Percentiles rank a stretch among this genome's conserved stretches.
phyloP scores from a whole-genome alignment of 2,888 invertebrate species.

The Uropetala carovei region DNA sequence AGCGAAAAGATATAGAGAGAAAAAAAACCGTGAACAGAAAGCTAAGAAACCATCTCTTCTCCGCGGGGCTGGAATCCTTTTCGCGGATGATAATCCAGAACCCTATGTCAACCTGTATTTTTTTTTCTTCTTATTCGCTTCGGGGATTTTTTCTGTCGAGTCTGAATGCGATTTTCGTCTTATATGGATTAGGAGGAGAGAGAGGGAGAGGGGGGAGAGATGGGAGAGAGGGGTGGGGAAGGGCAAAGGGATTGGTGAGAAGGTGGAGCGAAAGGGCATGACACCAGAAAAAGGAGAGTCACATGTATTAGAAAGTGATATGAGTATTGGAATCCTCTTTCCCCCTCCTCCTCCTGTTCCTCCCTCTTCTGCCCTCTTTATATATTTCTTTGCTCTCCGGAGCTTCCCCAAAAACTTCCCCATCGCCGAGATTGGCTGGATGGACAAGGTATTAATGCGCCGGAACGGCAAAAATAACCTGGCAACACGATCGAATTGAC shows the following conservation, averaged over 20 bases:
- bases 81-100: slow-evolving; percentile 48
- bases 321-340: background rate
- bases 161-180: slow-evolving; percentile 47
- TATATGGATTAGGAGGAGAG: slow-evolving; percentile 36
- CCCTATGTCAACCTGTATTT: slow-evolving; percentile 41
- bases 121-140: no score
- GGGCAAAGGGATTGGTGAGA: background rate
- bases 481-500: background rate
- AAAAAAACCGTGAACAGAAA: slow-evolving; percentile 14
- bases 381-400: no score
- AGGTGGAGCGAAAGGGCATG: background rate
- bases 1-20: background rate
- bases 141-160: background rate
- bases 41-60: slow-evolving; percentile 41
- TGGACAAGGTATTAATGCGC: background rate
- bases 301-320: slow-evolving; percentile 35
- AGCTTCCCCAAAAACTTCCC: no score
- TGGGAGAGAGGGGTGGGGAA: background rate
- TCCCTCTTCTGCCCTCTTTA: no score
- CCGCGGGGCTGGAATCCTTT: slow-evolving; percentile 31
- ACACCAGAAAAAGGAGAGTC: background rate
- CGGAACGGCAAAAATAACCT: background rate
- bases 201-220: background rate
- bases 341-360: background rate
- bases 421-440: background rate